Evolutionary conservation across 2,113 vertebrate species (phyloP).

Genomic region (Bufo bufo): DNA sequence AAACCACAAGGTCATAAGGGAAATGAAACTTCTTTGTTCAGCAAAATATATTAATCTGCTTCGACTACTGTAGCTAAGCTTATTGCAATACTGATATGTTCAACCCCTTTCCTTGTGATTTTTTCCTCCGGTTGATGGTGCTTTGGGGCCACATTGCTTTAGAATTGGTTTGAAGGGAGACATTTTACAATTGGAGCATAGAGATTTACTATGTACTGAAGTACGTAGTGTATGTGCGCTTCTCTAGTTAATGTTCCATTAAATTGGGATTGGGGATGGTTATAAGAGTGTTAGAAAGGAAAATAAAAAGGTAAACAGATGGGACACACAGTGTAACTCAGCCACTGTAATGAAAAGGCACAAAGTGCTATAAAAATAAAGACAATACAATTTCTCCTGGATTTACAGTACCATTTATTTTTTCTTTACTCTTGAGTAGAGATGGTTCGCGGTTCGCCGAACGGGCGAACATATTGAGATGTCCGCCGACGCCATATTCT

Average conservation of each 20-base stretch:
- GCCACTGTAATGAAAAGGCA: background rate
- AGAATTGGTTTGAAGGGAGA: constrained; percentile 35
- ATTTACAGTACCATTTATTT: background rate
- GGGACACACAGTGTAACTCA: constrained; percentile 3
- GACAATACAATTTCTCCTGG: background rate
- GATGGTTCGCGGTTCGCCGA: too few relatives aligned
- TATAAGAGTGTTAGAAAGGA: constrained; percentile 12
- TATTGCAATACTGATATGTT: background rate
- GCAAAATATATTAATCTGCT: constrained; percentile 6
- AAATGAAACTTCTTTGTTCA: constrained; percentile 18
- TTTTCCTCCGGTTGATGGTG: constrained; percentile 16
- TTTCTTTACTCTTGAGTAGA: too few relatives aligned
- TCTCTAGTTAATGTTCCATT: constrained; percentile 39
- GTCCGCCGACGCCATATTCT: too few relatives aligned
- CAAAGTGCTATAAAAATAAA: background rate
- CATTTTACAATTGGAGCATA: constrained; percentile 40
- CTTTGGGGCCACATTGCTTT: constrained; percentile 35
- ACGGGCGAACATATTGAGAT: too few relatives aligned
- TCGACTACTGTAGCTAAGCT: background rate
- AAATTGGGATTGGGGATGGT: constrained; percentile 15
- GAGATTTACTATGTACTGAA: constrained; percentile 38
- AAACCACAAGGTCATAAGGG: background rate
- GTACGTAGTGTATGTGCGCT: constrained; percentile 5
- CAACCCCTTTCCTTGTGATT: background rate
- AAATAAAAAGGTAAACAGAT: constrained; percentile 52